Evolutionary conservation across 2,113 vertebrate species (phyloP).

Genomic region (Pagrus major): DNA sequence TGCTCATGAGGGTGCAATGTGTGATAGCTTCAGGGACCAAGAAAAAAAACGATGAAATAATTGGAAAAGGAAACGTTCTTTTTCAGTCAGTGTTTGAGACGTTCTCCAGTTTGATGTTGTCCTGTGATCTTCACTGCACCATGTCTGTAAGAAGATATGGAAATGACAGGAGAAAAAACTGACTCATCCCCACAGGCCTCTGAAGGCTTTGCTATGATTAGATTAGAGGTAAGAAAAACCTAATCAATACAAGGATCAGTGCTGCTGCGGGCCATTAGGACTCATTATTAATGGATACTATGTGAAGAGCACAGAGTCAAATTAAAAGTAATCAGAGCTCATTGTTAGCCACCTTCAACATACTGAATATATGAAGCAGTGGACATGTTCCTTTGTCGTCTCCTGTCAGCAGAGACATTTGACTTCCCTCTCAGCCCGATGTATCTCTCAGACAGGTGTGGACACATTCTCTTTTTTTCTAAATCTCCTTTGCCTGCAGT

Average conservation of each 20-base stretch:
- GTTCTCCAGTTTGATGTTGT: not conserved
- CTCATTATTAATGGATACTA: slow-evolving; percentile 79
- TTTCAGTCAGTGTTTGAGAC: not conserved
- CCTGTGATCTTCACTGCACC: not conserved
- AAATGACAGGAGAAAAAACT: not conserved
- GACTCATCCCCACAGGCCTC: not conserved
- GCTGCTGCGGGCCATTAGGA: slow-evolving; percentile 65
- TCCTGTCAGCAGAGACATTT: not conserved
- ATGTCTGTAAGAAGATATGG: not conserved
- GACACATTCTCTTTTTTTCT: not conserved
- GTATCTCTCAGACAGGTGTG: not conserved
- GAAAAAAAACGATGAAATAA: not conserved
- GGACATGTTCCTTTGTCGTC: not conserved
- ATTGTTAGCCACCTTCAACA: not conserved
- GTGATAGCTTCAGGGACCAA: not conserved
- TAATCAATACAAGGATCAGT: slow-evolving; percentile 66
- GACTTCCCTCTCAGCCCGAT: too few species aligned
- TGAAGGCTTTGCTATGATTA: slow-evolving; percentile 47
- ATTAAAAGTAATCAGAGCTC: slow-evolving; percentile 59
- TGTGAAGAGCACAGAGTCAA: slow-evolving; percentile 46
- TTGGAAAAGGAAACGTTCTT: not conserved
- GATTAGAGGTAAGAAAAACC: slow-evolving; percentile 63
- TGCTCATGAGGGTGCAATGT: not conserved
- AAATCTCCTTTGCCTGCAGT: not conserved
- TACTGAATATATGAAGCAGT: not conserved